Percentiles rank a stretch among this genome's conserved stretches.
These are phyloP conservation scores for Baryphthengus martii DNA, from an alignment of 2,113 vertebrate genomes.

Conservation along the genomic window DNA sequence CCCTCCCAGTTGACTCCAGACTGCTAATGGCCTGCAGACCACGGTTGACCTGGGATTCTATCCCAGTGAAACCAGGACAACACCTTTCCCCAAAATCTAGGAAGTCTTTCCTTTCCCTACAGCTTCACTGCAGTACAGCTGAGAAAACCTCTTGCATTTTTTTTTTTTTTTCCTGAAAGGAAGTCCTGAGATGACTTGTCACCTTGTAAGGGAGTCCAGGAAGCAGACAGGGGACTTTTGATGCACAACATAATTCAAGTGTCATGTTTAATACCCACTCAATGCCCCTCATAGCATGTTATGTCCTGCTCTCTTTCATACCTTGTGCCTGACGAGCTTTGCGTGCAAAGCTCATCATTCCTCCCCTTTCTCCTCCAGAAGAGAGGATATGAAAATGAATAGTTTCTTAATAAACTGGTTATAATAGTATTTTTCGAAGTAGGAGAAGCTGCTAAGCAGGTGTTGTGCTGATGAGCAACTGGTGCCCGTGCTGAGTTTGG, in stretches of 20 bases:
- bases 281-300: too few relatives aligned
- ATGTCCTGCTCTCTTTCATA: background rate
- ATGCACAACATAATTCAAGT: background rate
- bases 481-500: background rate
- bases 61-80: background rate
- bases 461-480: background rate
- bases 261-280: background rate
- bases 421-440: background rate
- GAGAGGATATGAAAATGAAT: background rate
- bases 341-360: background rate
- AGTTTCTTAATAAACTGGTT: background rate
- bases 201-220: background rate
- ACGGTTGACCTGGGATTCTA: background rate
- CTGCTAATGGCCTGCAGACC: background rate
- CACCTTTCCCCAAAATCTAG: background rate
- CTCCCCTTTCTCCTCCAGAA: background rate
- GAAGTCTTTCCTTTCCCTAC: background rate
- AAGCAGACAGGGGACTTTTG: background rate
- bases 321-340: background rate
- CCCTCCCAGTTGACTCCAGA: background rate
- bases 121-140: background rate
- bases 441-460: background rate
- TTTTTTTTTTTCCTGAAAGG: background rate
- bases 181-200: background rate
- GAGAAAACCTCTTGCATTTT: background rate